Evolutionary conservation across 2,888 invertebrate species (phyloP).

Genomic region (Aspidiotus destructor): DNA sequence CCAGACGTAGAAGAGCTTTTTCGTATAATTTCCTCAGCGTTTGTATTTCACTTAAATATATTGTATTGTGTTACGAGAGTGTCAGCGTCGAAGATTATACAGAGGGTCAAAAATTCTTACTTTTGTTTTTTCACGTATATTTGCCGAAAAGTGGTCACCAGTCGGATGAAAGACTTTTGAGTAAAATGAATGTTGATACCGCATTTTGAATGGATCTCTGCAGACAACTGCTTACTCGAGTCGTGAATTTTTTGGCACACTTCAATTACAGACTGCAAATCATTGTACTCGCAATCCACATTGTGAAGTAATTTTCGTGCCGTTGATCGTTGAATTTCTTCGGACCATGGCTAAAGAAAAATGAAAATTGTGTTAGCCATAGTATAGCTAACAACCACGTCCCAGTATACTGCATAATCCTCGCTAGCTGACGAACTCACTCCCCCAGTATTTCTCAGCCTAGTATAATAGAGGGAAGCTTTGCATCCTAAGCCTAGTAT

Average conservation of each 20-base stretch:
- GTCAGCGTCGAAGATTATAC: background rate
- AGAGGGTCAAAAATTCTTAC: constrained; percentile 40
- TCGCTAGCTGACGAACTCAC: too few species aligned
- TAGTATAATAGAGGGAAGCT: too few species aligned
- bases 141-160: constrained; percentile 80
- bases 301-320: constrained; percentile 14
- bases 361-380: background rate
- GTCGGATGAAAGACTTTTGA: constrained; percentile 83
- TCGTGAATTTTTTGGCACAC: constrained; percentile 86
- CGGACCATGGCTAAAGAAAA: constrained; percentile 68
- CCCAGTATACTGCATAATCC: too few species aligned
- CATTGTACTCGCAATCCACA: constrained; percentile 5
- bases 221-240: constrained; percentile 63
- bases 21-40: background rate
- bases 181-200: constrained; percentile 80
- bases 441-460: too few species aligned
- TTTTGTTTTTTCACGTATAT: constrained; percentile 64
- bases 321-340: background rate
- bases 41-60: background rate
- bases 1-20: constrained; percentile 12
- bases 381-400: too few species aligned
- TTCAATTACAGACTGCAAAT: constrained; percentile 48
- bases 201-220: constrained; percentile 54
- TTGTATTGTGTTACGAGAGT: background rate
- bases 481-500: too few species aligned